Conservation (phyloP, 1,140 invertebrate species). For the Helicoverpa armigera region DNA sequence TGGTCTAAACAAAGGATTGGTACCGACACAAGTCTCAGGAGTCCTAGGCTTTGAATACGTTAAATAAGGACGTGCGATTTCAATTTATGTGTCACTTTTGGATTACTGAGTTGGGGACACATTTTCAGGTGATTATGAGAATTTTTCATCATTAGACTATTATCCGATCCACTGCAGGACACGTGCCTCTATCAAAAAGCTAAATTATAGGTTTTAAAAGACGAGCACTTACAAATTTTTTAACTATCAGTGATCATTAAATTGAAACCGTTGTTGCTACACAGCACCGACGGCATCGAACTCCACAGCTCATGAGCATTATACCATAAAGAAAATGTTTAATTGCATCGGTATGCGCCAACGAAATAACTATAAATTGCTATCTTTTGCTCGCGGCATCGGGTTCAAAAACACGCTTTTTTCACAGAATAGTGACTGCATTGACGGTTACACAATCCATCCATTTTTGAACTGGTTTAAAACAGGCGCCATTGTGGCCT, state of each 20-base stretch:
- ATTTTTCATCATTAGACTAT: too few relatives aligned
- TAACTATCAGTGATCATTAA: too few relatives aligned
- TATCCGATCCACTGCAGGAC: too few relatives aligned
- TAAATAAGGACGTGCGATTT: not conserved
- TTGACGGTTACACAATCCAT: not conserved
- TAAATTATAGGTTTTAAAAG: too few relatives aligned
- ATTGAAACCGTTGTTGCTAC: not conserved
- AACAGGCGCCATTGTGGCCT: not conserved
- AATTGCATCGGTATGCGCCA: not conserved
- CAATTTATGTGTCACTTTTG: not conserved
- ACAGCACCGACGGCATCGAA: not conserved
- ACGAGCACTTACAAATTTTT: too few relatives aligned
- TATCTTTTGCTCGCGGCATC: too few relatives aligned
- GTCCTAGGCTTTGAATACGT: not conserved
- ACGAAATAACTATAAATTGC: not conserved
- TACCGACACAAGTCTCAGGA: not conserved
- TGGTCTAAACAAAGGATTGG: conserved; percentile 7
- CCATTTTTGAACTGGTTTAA: not conserved
- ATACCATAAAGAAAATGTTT: conserved; percentile 10
- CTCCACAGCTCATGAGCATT: not conserved
- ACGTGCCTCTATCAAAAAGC: too few relatives aligned
- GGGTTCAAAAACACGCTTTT: too few relatives aligned
- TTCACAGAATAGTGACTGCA: too few relatives aligned
- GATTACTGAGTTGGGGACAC: too few relatives aligned
- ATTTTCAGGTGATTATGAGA: too few relatives aligned